Evolutionary conservation across 2,888 invertebrate species (phyloP), one percentile per base, ranked within the genome.

Genomic region (Drosophila ezoana): DNA sequence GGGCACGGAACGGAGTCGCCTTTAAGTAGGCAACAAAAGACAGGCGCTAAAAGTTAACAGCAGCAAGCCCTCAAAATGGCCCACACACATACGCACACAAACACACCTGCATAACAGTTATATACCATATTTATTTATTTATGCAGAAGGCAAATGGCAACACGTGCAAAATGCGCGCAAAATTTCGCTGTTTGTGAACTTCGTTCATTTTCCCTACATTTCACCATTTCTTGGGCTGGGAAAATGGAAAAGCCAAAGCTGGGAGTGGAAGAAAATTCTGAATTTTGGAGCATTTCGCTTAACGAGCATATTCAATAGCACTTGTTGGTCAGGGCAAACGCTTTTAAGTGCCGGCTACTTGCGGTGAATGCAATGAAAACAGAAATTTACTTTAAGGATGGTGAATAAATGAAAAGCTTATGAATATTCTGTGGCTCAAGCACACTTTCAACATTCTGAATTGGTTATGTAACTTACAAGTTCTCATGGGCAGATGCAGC

Each of bases 111-210:
- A 47, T 56, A 40, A 43, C 75, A 61, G 64, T 60, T 62, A 61
- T 61, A 68, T 77, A 71, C 54, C 58, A 68, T 77, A 71, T 78
- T 82, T 80, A 80, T 83, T 85, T 84, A 84, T 82, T 77, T 72
- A 78, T 78, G 72, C 71, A 70, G 45, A 84, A 61, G 67, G 62
- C 65, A 72, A 81, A 74, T 67, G 80, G 77, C 67, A 72, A 79
- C 73, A 79, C 84, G 84, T 82, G 81, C 75, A 74, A 70, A 79
- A 80, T 74, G 79, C 77, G 79, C 68, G 67, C 67, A 72, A 74
- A 81, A 81, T 72, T 76, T 69, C 72, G 56, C 64, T 58, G 43
- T 23, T 41, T 37, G 43, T 14, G 35, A 43, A 38, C 53, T 58
- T 60, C 62, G 76, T 53, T 52, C 56, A 59, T 57, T 47, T 53